phyloP scores from a whole-genome alignment of 2,113 vertebrate species.

The Calyptomena viridis region DNA sequence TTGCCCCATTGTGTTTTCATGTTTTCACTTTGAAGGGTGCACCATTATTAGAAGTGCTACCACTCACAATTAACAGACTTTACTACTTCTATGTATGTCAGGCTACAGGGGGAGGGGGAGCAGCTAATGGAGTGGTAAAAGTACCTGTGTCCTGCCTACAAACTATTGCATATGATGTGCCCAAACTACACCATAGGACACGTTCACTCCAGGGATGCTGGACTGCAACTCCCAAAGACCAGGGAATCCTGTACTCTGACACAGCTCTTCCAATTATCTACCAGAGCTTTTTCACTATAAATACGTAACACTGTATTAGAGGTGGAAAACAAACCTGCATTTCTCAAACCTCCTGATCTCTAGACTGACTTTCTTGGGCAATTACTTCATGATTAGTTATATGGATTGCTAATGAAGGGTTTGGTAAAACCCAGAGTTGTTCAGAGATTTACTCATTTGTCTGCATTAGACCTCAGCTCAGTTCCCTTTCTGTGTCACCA shows the following conservation, averaged over 20 bases:
- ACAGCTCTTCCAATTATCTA: neutral
- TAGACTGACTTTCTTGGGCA: neutral
- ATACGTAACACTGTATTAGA: neutral
- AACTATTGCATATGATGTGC: neutral
- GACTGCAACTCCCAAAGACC: neutral
- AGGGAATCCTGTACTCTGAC: neutral
- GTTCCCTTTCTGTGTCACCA: neutral
- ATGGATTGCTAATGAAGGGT: neutral
- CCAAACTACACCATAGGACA: neutral
- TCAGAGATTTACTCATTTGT: neutral
- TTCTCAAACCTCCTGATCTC: neutral
- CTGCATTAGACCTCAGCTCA: neutral
- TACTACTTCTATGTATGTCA: neutral
- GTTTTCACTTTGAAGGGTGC: neutral
- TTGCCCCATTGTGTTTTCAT: neutral
- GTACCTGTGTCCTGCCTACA: neutral
- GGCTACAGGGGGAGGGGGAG: neutral
- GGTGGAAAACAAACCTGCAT: neutral
- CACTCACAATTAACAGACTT: neutral
- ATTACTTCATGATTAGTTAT: neutral
- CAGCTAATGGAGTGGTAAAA: neutral
- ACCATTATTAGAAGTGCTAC: neutral
- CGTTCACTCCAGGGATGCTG: neutral
- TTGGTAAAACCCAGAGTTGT: neutral
- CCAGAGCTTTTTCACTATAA: neutral